Base-by-base conservation (phyloP, 2,113 vertebrate genomes). In the Chionis minor region DNA sequence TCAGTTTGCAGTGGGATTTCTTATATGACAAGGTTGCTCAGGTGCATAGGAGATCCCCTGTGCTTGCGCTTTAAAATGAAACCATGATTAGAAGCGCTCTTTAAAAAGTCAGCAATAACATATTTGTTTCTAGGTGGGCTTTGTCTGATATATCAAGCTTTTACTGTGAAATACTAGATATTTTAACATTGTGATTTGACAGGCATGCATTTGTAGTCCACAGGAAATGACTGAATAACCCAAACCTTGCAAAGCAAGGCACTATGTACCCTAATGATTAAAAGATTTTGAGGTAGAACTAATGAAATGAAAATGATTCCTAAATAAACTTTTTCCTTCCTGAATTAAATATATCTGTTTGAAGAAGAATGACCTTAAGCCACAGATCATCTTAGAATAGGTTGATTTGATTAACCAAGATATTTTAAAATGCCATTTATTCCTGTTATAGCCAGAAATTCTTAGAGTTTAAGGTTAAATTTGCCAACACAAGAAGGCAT, bases 351-450 rank as follows among this genome's bases (percentile, higher is more conserved):
- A 45, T n/a, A 65, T 73, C 33, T 85, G 47, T 94, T 95, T 84
- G 81, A 94, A 81, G 72, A 74, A 91, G 35, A 69, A 94, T 79
- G 35, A 61, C 63, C 75, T 91, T 93, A 94, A 90, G 42, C 47
- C 27, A 44, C 51, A 47, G 18, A 56, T 79, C 19, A 77, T 91
- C 56, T 82, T 79, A 44, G 18, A 86, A 81, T 32, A 84, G 12
- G 19, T 73, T 90, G 54, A 40, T 45, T 94, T 88, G 55, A 67
- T 92, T 82, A 91, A 89, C 44, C 16, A 72, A 59, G 56, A 12
- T 65, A 71, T 30, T 72, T 49, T 63, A 62, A 90, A 95, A 65
- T 4, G 9, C 24, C 9, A 24, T 49, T 61, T 79, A 32, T 38
- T 71, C 17, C 33, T 49, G 6, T 72, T 77, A 42, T 13, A 77